Percentiles rank a stretch among this genome's conserved stretches.
These are phyloP conservation scores for Alentia gelatinosa DNA, from an alignment of 2,888 invertebrate species.

Conservation along the genomic window DNA sequence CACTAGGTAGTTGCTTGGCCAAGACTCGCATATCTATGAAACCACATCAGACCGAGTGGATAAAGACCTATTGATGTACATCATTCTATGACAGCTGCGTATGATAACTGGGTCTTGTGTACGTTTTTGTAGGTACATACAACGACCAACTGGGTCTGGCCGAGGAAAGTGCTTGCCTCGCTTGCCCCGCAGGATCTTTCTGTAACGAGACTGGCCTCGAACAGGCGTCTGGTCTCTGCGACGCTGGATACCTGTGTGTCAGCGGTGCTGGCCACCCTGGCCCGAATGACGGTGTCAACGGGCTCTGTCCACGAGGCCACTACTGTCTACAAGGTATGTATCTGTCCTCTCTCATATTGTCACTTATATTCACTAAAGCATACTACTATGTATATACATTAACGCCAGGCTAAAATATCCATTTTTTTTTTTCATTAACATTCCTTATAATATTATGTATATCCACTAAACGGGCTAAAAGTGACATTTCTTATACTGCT, in stretches of 20 bases:
- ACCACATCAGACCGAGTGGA: neutral
- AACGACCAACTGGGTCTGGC: conserved; percentile 70
- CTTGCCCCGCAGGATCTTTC: conserved; percentile 74
- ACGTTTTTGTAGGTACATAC: conserved; percentile 73
- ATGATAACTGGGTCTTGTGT: neutral
- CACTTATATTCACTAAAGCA: no score
- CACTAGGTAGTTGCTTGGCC: neutral
- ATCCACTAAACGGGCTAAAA: neutral
- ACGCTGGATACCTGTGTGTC: conserved; percentile 76
- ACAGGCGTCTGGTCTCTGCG: conserved; percentile 71
- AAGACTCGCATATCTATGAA: no score
- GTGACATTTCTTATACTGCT: neutral
- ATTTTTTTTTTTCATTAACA: no score
- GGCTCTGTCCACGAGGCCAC: conserved; percentile 75
- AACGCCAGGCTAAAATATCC: neutral
- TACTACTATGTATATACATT: no score
- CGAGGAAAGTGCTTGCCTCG: conserved; percentile 68
- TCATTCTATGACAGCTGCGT: no score
- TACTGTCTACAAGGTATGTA: conserved; percentile 75
- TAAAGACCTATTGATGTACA: neutral
- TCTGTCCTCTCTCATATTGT: neutral
- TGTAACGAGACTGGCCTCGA: conserved; percentile 74
- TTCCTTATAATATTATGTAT: neutral
- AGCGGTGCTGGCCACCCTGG: conserved; percentile 70
- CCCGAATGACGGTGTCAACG: conserved; percentile 75